phyloP scores from a whole-genome alignment of 2,797 vertebrate genomes.

The Darevskia mixta region DNA sequence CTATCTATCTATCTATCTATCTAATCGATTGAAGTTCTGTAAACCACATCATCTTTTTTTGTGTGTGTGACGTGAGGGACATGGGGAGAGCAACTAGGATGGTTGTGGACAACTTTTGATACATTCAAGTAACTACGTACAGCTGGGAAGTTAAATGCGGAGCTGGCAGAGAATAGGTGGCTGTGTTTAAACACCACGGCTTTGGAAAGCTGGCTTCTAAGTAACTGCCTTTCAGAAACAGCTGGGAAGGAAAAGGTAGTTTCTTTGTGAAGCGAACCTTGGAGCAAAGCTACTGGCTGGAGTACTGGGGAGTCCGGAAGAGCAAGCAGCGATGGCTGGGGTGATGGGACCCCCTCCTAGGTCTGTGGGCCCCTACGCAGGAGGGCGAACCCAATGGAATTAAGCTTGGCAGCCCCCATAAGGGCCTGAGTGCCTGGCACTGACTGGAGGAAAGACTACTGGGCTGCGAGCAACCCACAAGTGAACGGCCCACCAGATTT shows the following conservation, averaged over 20 bases:
- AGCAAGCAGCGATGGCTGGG: neutral
- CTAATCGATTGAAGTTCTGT: slow-evolving; percentile 50
- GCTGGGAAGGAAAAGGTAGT: no score
- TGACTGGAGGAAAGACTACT: neutral
- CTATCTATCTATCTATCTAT: no score
- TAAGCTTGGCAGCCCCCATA: no score
- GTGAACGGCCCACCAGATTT: no score
- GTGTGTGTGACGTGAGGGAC: neutral
- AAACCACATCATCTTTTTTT: slow-evolving; percentile 37
- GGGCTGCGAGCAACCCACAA: no score
- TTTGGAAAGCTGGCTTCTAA: neutral
- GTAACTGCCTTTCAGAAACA: no score
- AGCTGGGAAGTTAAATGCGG: slow-evolving; percentile 60
- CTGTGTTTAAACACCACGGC: neutral
- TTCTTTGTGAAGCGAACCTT: neutral
- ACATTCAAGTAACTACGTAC: slow-evolving; percentile 72
- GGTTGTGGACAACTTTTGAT: slow-evolving; percentile 52
- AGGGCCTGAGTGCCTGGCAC: neutral
- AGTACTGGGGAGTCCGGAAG: neutral
- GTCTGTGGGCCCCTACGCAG: no score
- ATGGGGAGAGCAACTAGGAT: slow-evolving; percentile 47
- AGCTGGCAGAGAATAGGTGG: slow-evolving; percentile 29
- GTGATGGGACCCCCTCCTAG: no score
- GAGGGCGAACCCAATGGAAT: no score
- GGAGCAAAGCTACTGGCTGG: neutral